Conservation (phyloP, 2,888 invertebrate species). For the Drosophila demipolita region DNA sequence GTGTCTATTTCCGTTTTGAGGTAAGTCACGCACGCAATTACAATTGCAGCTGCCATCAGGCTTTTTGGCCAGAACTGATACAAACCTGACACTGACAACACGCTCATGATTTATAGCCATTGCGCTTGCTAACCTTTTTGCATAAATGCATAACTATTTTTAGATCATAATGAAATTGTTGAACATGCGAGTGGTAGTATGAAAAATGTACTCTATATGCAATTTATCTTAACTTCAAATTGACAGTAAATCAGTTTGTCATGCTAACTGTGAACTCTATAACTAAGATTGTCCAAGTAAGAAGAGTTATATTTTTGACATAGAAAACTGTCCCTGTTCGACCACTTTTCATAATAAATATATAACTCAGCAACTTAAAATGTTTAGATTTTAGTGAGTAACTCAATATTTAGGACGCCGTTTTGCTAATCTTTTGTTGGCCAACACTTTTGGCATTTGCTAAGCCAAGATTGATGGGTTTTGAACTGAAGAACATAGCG, state of each 20-base stretch:
- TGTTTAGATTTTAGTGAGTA: background rate
- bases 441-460: conserved; percentile 28
- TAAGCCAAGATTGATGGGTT: conserved; percentile 42
- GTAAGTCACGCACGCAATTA: conserved; percentile 48
- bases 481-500: conserved; percentile 41
- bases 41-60: conserved; percentile 37
- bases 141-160: background rate
- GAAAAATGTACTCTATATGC: background rate
- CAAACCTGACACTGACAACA: conserved; percentile 29
- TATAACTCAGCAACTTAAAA: background rate
- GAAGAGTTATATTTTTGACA: too few relatives aligned
- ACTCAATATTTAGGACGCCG: background rate
- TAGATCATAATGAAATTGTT: background rate
- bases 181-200: background rate
- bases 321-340: background rate
- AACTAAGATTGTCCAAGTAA: background rate
- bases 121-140: background rate
- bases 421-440: conserved; percentile 5
- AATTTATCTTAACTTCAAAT: background rate
- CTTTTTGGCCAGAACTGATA: conserved; percentile 38
- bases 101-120: conserved; percentile 28
- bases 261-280: background rate
- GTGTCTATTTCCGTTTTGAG: conserved; percentile 60
- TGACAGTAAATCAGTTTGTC: background rate
- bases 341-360: background rate